Conservation (phyloP, 2,113 vertebrate genomes). For the Herpailurus yagouaroundi region DNA sequence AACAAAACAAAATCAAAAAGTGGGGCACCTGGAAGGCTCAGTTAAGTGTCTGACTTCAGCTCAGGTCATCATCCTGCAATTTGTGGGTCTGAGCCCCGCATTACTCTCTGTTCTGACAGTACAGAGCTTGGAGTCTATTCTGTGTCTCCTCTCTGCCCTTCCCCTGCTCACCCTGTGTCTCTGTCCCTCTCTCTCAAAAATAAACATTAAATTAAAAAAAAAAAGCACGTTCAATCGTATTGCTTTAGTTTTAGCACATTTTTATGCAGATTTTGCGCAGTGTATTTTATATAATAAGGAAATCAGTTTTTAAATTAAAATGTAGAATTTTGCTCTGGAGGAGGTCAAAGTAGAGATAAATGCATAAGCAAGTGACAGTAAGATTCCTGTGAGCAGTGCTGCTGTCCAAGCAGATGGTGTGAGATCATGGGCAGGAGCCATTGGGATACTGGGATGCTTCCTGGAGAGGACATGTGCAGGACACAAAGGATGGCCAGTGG, state of each 20-base stretch:
- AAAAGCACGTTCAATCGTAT: background rate
- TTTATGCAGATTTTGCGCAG: background rate
- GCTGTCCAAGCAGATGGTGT: background rate
- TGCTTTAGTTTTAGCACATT: background rate
- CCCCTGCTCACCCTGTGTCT: no score
- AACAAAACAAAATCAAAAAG: background rate
- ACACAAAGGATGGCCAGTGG: background rate
- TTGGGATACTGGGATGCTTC: no score
- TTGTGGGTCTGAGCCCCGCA: no score
- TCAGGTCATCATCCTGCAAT: no score
- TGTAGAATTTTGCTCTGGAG: background rate
- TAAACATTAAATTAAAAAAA: no score
- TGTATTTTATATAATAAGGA: background rate
- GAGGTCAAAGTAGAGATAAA: background rate
- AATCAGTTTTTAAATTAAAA: background rate
- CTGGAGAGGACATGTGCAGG: background rate
- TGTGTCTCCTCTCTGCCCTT: no score
- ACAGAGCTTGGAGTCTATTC: no score
- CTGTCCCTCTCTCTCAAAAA: no score
- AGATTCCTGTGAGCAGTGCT: fast-evolving
- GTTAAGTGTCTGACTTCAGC: no score
- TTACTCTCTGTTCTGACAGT: no score
- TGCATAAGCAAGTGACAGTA: background rate
- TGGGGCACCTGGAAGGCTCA: no score
- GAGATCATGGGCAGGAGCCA: background rate